These are phyloP conservation scores for Pardalotus punctatus DNA, from an alignment of 2,113 vertebrate genomes.

Conservation along the genomic window DNA sequence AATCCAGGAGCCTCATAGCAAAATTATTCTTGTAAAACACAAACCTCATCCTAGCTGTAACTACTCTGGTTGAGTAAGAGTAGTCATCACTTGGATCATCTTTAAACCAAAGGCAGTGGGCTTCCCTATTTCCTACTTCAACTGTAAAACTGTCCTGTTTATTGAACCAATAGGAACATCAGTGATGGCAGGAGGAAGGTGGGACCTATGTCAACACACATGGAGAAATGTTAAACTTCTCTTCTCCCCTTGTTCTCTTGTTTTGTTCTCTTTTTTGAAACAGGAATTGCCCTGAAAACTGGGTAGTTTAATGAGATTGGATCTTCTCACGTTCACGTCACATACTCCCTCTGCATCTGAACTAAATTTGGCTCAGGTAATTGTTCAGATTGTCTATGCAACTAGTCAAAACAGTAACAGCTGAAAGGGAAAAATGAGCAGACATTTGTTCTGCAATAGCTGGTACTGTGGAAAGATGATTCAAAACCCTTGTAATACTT, in stretches of 20 bases:
- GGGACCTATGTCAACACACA: background rate
- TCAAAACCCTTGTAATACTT: background rate
- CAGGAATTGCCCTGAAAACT: background rate
- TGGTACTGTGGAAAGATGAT: background rate
- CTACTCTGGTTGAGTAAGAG: background rate
- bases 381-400: background rate
- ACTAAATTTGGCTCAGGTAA: background rate
- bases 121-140: background rate
- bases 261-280: background rate
- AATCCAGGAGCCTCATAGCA: background rate
- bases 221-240: background rate
- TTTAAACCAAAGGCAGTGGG: background rate
- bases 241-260: background rate
- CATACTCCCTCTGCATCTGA: background rate
- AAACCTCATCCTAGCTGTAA: background rate
- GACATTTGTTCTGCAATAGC: background rate
- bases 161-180: background rate
- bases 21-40: background rate
- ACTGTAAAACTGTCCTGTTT: background rate
- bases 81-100: background rate
- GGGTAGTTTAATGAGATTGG: background rate
- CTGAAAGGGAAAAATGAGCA: background rate
- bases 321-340: background rate
- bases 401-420: conserved; percentile 3
- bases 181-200: background rate